Conservation (phyloP, 2,113 vertebrate species). For the Antechinus stuartii region DNA sequence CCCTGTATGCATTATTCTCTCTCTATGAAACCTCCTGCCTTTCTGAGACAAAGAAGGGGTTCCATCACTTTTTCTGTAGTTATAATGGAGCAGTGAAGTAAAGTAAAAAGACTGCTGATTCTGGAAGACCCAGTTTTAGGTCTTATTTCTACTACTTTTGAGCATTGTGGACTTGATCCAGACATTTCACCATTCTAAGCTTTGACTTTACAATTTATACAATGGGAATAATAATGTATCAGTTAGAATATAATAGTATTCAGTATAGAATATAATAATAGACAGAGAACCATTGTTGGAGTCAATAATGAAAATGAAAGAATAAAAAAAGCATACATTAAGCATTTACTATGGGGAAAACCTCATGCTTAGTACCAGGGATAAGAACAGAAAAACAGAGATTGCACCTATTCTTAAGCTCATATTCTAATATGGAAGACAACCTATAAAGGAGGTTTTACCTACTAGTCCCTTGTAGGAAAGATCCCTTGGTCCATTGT, state of each 20-base stretch:
- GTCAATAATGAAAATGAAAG: neutral
- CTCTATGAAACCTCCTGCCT: neutral
- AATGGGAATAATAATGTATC: neutral
- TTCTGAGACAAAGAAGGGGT: neutral
- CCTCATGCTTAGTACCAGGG: neutral
- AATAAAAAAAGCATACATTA: neutral
- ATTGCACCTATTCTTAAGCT: neutral
- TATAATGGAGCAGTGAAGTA: neutral
- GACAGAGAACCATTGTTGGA: neutral
- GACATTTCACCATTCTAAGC: neutral
- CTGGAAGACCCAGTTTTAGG: neutral
- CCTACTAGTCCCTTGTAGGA: neutral
- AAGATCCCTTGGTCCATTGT: neutral
- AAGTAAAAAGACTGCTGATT: neutral
- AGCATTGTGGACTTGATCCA: neutral
- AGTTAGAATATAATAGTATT: neutral
- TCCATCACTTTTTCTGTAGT: neutral
- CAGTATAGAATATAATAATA: neutral
- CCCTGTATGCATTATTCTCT: neutral
- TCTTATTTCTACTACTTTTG: neutral
- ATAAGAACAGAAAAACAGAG: neutral
- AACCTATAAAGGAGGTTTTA: neutral
- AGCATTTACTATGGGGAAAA: neutral
- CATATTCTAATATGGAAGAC: neutral
- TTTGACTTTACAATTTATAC: neutral